Base-by-base conservation (phyloP, 2,888 invertebrate genomes). In the Drosophila colorata region DNA sequence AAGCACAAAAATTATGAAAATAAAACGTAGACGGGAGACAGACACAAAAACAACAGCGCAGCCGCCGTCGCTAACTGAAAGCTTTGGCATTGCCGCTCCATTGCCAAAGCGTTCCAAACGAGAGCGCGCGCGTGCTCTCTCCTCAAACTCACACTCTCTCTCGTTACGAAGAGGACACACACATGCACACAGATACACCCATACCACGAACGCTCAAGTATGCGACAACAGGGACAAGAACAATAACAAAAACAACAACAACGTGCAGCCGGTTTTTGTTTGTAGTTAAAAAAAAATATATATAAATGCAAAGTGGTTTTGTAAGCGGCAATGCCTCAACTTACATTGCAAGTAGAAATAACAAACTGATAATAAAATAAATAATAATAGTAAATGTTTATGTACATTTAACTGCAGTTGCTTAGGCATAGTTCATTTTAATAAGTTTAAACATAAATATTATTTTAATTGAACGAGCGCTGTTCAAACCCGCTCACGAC, bases 1-100 rank as follows among this genome's bases (percentile, higher is more conserved):
- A 75, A 65, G 43, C 44, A 63, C 74, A 59, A 72, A 67, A 72
- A 85, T 78, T 82, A 75, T 85, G 69, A 72, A 82, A 82, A 80
- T 80, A 75, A 78, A 85, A 69, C 80, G 56, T 41, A 74, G 73
- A 72, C 78, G 73, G 68, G 73, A 64, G 74, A 68, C 78, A 75
- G 74, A 68, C 74, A 68, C 74, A 79, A 43, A 76, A 76, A 75
- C 64, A 79, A 67, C 69, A 70, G 69, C 69, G 75, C 73, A 71
- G 75, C 16, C 75, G 77, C 64, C 46, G 70, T 66, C 70, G 66
- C 38, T 31, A 47, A 46, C 65, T 49, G 59, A 74, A 72, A 74
- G 70, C 75, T 56, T 60, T 38, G 25, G 9, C 41, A 46, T 65
- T 47, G 57, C 60, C 61, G 79, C 75, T 78, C 43, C 75, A 65